Evolutionary conservation across 2,888 invertebrate genomes (phyloP), one percentile per base, ranked within the genome.

Genomic region (Strigamia crassipes): DNA sequence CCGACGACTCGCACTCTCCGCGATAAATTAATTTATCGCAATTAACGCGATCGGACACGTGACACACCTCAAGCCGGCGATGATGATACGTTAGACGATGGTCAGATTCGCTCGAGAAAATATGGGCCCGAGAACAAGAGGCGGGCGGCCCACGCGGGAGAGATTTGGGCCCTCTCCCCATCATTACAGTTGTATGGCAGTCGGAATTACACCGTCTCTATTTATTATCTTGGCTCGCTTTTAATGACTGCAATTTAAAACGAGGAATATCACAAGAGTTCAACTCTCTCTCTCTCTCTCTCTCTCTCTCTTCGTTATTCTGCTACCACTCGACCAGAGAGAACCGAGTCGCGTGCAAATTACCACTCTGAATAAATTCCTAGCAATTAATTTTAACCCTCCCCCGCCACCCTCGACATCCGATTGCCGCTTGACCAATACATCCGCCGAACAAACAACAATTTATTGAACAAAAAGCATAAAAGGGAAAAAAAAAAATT

Each of bases 161-260:
- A 66, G 21, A 66, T 66, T 66, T 66, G 15, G 61, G 21, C 61
- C 61, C 61, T 23, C 23, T 18, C 61, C 61, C 61, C 61, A 66
- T 66, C 61, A 66, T 66, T 66, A 66, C 61, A n/a, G 61, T 66
- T 66, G 61, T 23, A 66, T 66, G 61, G 61, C 61, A 66, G 61
- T 66, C 61, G 61, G 61, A 66, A 66, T 66, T 66, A 66, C 61
- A 66, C 61, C 61, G 61, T 66, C 61, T 66, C 61, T 66, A 66
- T 66, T 66, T 66, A 66, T 66, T 66, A 66, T 66, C 61, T 66
- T 66, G 61, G 61, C 61, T 66, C 61, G 61, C 61, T 66, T 66
- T 66, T 66, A 66, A 66, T 66, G 61, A 66, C 61, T 66, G 61
- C 61, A 66, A 66, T 66, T 66, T 66, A 66, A 66, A 66, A 66